Base-by-base conservation (phyloP, 2,113 vertebrate species). In the Anhinga rufa region DNA sequence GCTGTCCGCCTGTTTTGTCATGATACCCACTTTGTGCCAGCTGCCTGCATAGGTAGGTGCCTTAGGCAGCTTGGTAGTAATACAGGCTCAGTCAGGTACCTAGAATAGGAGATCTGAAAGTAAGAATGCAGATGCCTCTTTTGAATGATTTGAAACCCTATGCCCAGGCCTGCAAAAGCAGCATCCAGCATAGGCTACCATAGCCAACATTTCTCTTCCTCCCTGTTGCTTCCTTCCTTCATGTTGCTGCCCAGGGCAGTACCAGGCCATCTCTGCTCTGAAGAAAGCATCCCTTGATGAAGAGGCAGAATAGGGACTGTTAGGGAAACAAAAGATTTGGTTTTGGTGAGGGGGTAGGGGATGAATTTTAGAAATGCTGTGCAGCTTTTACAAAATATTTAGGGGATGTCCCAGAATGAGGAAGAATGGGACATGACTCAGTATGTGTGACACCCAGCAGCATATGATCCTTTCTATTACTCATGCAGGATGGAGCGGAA, bases 361-460 rank as follows among this genome's bases (percentile, higher is more conserved):
- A 7, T 91, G 44, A 66, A 84, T 84, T 88, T 86, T 84, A 60
- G 52, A 90, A 94, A 38, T 36, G 25, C 34, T 42, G 14, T 80
- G 40, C 77, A 79, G 34, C 52, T 76, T 93, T 84, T 61, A 76
- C 18, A 48, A 71, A 85, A 57, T 71, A 72, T 51, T 66, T 92
- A 68, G 36, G 42, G 32, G 32, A 60, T 60, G 70, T 92, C 52
- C 29, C 80, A 85, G n/a, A 90, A 86, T 20, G 64, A 71, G 60
- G 55, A 82, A 42, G 42, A 75, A 51, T 9, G 17, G 72, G 74
- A 76, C 9, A 26, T 94, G 77, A 92, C 60, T 95, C 77, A 52
- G 57, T 72, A 15, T 38, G 32, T 91, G 40, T 94, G 86, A 92
- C 87, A 82, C 46, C 46, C 54, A 75, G n/a, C 68, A 92, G 40